Conservation (phyloP, 2,797 vertebrate species). For the Xenopus petersii region DNA sequence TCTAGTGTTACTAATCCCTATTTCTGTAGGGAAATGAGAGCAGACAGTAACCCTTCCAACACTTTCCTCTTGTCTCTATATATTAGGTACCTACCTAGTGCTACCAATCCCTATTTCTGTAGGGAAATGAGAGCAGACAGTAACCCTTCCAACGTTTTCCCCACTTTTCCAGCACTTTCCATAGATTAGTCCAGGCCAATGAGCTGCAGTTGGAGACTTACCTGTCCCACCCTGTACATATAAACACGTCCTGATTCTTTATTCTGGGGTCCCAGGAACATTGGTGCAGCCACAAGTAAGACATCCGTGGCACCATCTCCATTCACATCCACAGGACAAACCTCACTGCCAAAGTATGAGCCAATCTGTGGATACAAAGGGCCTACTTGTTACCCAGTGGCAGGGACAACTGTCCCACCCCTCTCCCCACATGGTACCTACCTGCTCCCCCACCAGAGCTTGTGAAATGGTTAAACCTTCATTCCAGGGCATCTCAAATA, state of each 20-base stretch:
- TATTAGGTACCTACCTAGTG: no score
- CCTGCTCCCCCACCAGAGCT: conserved; percentile 89
- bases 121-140: no score
- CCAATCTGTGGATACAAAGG: conserved; percentile 74
- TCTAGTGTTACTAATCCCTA: no score
- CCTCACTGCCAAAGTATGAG: conserved; percentile 92
- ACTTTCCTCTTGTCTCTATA: no score
- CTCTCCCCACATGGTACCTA: conserved; percentile 48
- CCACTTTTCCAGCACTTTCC: no score
- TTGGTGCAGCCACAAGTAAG: conserved; percentile 88
- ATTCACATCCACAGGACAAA: conserved; percentile 83
- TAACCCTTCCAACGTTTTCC: no score
- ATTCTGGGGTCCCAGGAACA: conserved; percentile 86
- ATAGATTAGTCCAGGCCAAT: no score
- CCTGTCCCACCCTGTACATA: conserved; percentile 75
- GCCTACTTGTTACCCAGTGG: no score
- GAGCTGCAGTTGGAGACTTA: conserved; percentile 34
- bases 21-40: no score
- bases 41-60: no score
- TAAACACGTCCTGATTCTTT: conserved; percentile 87
- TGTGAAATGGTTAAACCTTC: conserved; percentile 77
- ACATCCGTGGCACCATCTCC: conserved; percentile 85
- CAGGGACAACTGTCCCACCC: not conserved
- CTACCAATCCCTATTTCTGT: no score
- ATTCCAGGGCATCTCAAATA: conserved; percentile 77